phyloP scores from a whole-genome alignment of 2,888 invertebrate species.

The Toxonevra muliebris region DNA sequence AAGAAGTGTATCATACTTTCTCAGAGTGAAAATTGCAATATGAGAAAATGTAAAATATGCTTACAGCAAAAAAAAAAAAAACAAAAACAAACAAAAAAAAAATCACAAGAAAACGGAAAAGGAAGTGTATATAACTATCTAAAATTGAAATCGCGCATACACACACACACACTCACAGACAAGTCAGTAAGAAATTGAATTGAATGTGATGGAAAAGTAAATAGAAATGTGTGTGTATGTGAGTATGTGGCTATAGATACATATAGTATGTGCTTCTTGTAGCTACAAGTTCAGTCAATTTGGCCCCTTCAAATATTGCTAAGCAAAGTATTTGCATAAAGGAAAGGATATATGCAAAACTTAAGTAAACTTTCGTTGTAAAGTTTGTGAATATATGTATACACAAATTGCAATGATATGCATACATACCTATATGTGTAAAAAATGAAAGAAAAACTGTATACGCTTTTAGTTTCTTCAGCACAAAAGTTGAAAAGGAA shows the following conservation, averaged over 20 bases:
- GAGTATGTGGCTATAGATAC: background rate
- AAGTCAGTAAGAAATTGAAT: conserved; percentile 29
- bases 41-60: too few relatives aligned
- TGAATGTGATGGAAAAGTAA: conserved; percentile 19
- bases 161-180: background rate
- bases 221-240: background rate
- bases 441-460: background rate
- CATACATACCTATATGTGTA: background rate
- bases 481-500: too few relatives aligned
- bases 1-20: conserved; percentile 5
- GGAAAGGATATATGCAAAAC: conserved; percentile 19
- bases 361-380: conserved; percentile 7
- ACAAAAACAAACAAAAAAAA: background rate
- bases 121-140: conserved; percentile 39
- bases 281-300: background rate
- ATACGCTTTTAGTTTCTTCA: too few relatives aligned
- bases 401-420: conserved; percentile 15
- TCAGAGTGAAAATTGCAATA: background rate
- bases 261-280: background rate
- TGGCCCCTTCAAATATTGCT: background rate
- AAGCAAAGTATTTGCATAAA: conserved; percentile 12
- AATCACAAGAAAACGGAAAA: conserved; percentile 18
- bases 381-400: background rate
- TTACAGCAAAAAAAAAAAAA: background rate
- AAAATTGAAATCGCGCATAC: conserved; percentile 44